Evolutionary conservation across 2,888 invertebrate species (phyloP), one percentile per base, ranked within the genome.

Genomic region (Caenorhabditis sp.): DNA sequence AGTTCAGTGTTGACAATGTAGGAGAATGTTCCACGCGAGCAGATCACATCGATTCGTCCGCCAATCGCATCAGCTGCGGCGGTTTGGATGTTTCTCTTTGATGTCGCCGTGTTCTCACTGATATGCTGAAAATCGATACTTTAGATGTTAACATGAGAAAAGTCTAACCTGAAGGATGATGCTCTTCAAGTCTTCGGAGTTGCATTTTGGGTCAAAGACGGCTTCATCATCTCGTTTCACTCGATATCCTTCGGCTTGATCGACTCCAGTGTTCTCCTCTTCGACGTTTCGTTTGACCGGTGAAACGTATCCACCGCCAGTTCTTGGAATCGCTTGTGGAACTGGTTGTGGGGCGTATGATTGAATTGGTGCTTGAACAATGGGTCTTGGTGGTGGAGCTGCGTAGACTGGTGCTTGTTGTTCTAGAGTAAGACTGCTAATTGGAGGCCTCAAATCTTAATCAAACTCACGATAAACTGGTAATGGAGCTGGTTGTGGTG

Each of bases 1-100:
- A 79, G 26, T 58, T 79, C 78, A 26, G 81, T 83, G 64, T 82
- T 83, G 61, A 85, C 84, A 61, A 86, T 81, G 81, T 86, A 86
- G 21, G 83, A 83, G 78, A 86, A 86, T 26, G 84, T 83, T 49
- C 81, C 82, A 14, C 70, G 67, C 6, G 81, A 81, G 77, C 86
- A 86, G 74, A 86, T 82, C 24, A 86, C 86, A 68, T 86, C 86
- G 55, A 86, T 58, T 62, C 21, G 50, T 62, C 62, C 62, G 27
- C 36, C 69, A 59, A 49, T 64, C 58, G 51, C 73, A 63, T 59
- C 73, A 27, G 6, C 62, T 60, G 12, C 62, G 50, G 57, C 73
- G 55, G 36, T 65, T 73, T 85, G 85, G 62, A 85, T 86, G 27
- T 81, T 69, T 31, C 84, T 72, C 65, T 85, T 85, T 21, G 85